Base-by-base conservation (phyloP, 1,140 invertebrate species). In the Drosophila aff. region DNA sequence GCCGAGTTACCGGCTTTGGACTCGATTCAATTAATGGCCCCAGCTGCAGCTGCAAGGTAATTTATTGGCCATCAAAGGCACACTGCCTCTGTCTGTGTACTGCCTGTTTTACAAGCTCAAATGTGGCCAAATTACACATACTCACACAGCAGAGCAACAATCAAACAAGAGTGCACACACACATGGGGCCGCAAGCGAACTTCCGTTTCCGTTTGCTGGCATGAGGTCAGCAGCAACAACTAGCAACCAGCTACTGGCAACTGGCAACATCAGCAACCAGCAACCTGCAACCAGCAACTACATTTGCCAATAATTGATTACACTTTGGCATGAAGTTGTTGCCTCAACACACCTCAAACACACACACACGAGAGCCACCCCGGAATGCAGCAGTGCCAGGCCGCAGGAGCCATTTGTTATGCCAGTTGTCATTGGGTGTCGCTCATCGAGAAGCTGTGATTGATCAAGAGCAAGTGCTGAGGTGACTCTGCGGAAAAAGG, bases 241-340 rank as follows among this genome's bases (percentile, higher is more conserved):
- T 60, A 36, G 49, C 21, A 49, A 41, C 43, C 43, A 21, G 44
- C 46, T 13, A n/a, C 23, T 49, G 23, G 53, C 49, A 49, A 50
- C 47, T 28, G 9, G 26, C 47, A n/a, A 50, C 49, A 50, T 50
- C 28, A 36, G 40, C 26, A 11, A 46, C 28, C n/a, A n/a, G n/a
- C n/a, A n/a, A n/a, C n/a, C n/a, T n/a, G n/a, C n/a, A n/a, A n/a
- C n/a, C n/a, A 60, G 74, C 75, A 80, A 85, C 73, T 78, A 80
- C 85, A 84, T 87, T 87, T 83, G 69, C 85, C 85, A 90, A 89
- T 90, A 89, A 89, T 89, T 89, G 85, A 89, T 89, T 89, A 80
- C 85, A 82, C 77, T 90, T 90, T 74, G 81, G 67, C 85, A 81
- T 90, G 81, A 79, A 89, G 84, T 87, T 81, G 77, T 84, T 89